Percentiles rank a stretch among this genome's conserved stretches.
phyloP scores from a whole-genome alignment of 2,888 invertebrate species.

The Germaria angustata region DNA sequence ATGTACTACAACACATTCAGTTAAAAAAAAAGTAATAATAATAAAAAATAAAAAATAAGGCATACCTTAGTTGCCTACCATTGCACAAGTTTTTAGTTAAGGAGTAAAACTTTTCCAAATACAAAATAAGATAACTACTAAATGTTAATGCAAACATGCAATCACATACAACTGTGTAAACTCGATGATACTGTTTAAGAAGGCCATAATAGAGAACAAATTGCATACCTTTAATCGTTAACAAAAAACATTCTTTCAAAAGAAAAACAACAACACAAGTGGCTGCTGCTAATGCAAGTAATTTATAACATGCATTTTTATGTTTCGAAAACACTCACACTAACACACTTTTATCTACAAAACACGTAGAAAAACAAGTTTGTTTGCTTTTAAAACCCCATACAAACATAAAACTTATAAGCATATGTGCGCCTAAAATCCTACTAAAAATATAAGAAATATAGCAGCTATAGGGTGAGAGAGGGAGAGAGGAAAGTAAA shows the following conservation, averaged over 20 bases:
- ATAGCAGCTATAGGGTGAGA: not conserved
- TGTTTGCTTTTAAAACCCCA: not conserved
- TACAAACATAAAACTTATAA: not conserved
- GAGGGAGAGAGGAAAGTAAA: not conserved
- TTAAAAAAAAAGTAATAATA: too few species aligned
- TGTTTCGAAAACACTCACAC: slow-evolving; percentile 53
- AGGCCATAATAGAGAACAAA: slow-evolving; percentile 1
- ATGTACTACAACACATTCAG: not conserved
- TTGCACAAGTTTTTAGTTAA: not conserved
- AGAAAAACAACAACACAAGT: slow-evolving; percentile 71
- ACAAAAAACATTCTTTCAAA: slow-evolving; percentile 7
- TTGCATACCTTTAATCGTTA: slow-evolving; percentile 30
- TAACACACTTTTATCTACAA: not conserved
- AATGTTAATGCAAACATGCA: slow-evolving; percentile 40
- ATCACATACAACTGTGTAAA: not conserved
- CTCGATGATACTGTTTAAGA: not conserved
- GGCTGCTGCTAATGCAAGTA: slow-evolving; percentile 78
- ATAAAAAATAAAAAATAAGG: too few species aligned
- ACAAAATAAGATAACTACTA: slow-evolving; percentile 12
- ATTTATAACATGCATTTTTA: slow-evolving; percentile 74
- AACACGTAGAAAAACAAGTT: not conserved
- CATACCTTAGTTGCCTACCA: not conserved
- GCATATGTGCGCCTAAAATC: slow-evolving; percentile 39
- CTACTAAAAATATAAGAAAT: slow-evolving; percentile 5
- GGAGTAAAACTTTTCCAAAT: not conserved